phyloP scores from a whole-genome alignment of 2,888 invertebrate species.

The Mellilla xanthometata region DNA sequence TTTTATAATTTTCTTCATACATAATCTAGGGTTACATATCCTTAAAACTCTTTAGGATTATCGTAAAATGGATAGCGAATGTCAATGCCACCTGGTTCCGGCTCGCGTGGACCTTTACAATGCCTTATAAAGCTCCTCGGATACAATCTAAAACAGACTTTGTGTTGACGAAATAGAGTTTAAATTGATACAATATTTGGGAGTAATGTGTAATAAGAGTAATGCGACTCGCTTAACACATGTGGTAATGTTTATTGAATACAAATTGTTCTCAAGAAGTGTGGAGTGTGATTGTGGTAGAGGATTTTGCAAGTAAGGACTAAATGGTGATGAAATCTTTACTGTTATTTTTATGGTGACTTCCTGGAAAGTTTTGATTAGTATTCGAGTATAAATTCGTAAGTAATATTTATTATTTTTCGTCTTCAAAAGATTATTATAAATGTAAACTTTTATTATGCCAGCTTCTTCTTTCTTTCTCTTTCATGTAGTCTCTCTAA shows the following conservation, averaged over 20 bases:
- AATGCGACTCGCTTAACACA: constrained; percentile 1
- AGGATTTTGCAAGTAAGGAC: constrained; percentile 7
- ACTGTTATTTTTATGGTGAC: neutral
- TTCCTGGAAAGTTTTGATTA: too few relatives aligned
- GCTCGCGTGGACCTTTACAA: constrained; percentile 24
- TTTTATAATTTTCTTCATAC: neutral
- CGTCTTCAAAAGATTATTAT: too few relatives aligned
- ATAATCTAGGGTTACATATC: constrained; percentile 2
- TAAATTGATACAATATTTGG: neutral
- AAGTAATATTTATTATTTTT: too few relatives aligned
- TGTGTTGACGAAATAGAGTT: neutral
- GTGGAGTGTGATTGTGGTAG: constrained; percentile 1
- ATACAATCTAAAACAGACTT: constrained; percentile 3
- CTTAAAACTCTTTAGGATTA: constrained; percentile 11
- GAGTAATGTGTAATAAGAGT: neutral
- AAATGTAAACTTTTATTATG: too few relatives aligned
- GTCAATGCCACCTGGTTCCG: constrained; percentile 28
- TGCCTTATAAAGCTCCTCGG: constrained; percentile 14
- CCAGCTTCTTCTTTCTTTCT: too few relatives aligned
- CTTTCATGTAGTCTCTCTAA: too few relatives aligned
- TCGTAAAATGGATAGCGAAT: constrained; percentile 15
- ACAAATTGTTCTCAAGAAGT: constrained; percentile 13
- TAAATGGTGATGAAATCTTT: constrained; percentile 1
- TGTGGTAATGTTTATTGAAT: constrained; percentile 21
- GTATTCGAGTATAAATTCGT: too few relatives aligned